phyloP scores from a whole-genome alignment of 2,888 invertebrate species.

The Mantis religiosa region DNA sequence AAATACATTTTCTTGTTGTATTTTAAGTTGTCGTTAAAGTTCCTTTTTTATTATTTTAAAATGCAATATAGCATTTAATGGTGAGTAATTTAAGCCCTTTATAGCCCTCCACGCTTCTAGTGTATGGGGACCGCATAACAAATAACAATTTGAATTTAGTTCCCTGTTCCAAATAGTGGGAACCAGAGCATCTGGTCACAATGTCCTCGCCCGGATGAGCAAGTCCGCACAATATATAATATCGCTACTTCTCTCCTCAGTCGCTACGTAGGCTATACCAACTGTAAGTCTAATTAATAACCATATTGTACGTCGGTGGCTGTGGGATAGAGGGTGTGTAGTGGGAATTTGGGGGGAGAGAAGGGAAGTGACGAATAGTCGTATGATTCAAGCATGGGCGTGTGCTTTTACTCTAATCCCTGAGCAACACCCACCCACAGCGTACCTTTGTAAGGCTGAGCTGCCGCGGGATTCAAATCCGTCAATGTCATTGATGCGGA shows the following conservation, averaged over 20 bases:
- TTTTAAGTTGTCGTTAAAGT: too few relatives aligned
- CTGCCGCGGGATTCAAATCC: not conserved
- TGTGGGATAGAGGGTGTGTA: not conserved
- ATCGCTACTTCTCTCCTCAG: not conserved
- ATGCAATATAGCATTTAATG: not conserved
- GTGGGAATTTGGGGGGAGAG: not conserved
- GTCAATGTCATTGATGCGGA: slow-evolving; percentile 1
- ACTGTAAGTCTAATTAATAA: slow-evolving; percentile 18
- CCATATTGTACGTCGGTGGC: not conserved
- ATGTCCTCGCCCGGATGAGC: not conserved
- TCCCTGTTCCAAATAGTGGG: not conserved
- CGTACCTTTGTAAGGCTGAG: not conserved
- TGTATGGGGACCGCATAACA: not conserved
- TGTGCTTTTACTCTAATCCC: not conserved
- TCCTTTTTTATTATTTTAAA: not conserved
- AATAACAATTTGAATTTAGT: not conserved
- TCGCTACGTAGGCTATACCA: not conserved
- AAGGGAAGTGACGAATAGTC: slow-evolving; percentile 1
- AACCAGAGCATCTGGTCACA: not conserved
- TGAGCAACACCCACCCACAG: not conserved
- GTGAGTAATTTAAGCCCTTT: not conserved
- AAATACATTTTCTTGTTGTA: too few relatives aligned
- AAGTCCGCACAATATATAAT: not conserved
- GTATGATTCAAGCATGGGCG: not conserved
- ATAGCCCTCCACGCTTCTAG: not conserved